Base-by-base conservation (phyloP, 2,888 invertebrate species). In the Callyntrura sp. region DNA sequence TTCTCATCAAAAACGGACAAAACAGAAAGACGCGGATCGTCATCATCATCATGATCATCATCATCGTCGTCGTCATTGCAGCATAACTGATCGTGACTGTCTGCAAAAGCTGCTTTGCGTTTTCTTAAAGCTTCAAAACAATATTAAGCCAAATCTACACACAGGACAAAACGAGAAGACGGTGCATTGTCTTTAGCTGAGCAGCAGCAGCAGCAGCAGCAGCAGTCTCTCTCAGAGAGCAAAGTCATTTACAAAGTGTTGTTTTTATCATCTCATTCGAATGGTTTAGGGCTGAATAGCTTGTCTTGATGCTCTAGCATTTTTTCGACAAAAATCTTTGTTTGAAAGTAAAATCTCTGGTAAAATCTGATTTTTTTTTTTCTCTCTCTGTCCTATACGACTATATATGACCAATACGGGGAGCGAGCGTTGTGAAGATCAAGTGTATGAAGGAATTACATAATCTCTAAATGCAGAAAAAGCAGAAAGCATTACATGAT, bases 61-160 rank as follows among this genome's bases (percentile, higher is more conserved):
- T 35, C 35, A 35, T 35, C 35, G 6, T 35, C 35, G 6, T 6
- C 23, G 28, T 57, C 35, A 35, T 57, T 79, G 78, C 73, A 79
- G 78, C 55, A 57, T 57, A 57, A 57, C 55, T 55, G 55, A 79
- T 79, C 78, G 78, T 78, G 51, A 55, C 70, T 20, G 48, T 73
- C 73, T 73, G 73, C 73, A 20, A 73, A 73, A 48, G 73, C 73
- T 45, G 23, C 73, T 73, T 23, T 48, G 12, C 20, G 23, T 70
- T 17, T 70, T 35, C 70, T 28, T 68, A 5, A 45, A 20, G 70
- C 45, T 70, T 70, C 3, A 0, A 48, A 73, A 73, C 73, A 73
- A 73, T 73, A 73, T 35, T 35, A 6, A 35, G 35, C 6, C 3
- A 4, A 35, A 35, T 6, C 35, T 35, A 35, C 35, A 35, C 35